These are phyloP conservation scores for Agrochola circellaris DNA, from an alignment of 2,888 invertebrate genomes.

Conservation along the genomic window DNA sequence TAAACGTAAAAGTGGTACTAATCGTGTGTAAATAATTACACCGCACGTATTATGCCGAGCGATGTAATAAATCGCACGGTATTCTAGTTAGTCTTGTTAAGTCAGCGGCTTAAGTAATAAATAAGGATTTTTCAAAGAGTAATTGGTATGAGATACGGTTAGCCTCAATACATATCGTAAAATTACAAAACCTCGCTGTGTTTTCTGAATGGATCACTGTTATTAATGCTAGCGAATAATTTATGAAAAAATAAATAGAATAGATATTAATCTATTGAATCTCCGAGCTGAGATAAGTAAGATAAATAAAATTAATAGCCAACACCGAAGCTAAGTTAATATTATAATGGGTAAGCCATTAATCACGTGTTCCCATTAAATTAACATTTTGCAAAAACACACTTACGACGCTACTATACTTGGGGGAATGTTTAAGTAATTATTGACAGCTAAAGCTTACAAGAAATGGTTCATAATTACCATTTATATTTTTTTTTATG, in stretches of 20 bases:
- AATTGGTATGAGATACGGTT: conserved; percentile 53
- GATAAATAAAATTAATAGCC: conserved; percentile 53
- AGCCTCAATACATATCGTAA: conserved; percentile 53
- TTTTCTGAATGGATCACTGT: conserved; percentile 35
- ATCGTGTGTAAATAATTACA: conserved; percentile 68
- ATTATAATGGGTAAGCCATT: conserved; percentile 44
- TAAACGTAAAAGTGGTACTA: conserved; percentile 75
- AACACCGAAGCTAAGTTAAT: conserved; percentile 43
- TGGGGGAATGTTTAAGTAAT: conserved; percentile 39
- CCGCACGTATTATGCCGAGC: conserved; percentile 58
- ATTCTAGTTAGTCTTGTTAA: conserved; percentile 56
- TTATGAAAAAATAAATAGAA: conserved; percentile 43
- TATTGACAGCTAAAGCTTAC: conserved; percentile 54
- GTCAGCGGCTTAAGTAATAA: conserved; percentile 57
- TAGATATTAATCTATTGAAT: conserved; percentile 49
- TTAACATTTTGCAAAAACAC: conserved; percentile 56
- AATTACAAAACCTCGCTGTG: conserved; percentile 25
- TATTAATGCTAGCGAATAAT: conserved; percentile 46
- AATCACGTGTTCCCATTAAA: conserved; percentile 47
- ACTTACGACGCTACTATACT: conserved; percentile 26
- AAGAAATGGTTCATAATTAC: conserved; percentile 56
- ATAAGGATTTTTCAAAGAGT: conserved; percentile 62
- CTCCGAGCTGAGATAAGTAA: conserved; percentile 25
- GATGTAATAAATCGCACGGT: conserved; percentile 66
- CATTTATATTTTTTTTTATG: conserved; percentile 49